Conservation (phyloP, 2,888 invertebrate species). For the Megamerina dolium region DNA sequence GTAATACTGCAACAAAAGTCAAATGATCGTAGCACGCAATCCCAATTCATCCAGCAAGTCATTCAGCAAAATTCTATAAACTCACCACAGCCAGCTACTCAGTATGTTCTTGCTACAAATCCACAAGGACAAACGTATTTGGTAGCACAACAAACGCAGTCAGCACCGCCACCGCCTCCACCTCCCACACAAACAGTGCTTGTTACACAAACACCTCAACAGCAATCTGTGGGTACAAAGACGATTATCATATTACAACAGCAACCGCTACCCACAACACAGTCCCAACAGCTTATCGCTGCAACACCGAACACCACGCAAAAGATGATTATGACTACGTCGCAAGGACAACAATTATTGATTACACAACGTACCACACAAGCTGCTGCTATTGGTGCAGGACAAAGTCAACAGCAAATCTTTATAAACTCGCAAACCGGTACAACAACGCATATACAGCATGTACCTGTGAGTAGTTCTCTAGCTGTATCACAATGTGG, state of each 20-base stretch:
- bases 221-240: conserved; percentile 60
- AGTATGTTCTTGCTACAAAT: conserved; percentile 49
- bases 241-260: conserved; percentile 68
- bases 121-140: conserved; percentile 59
- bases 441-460: conserved; percentile 26
- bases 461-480: conserved; percentile 18
- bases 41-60: conserved; percentile 39
- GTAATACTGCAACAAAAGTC: conserved; percentile 43
- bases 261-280: conserved; percentile 42
- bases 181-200: conserved; percentile 55
- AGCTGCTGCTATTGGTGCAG: conserved; percentile 4
- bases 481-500: background rate
- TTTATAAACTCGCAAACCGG: conserved; percentile 32
- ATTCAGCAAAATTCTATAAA: conserved; percentile 13
- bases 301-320: conserved; percentile 44
- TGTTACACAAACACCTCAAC: conserved; percentile 62
- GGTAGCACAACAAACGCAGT: conserved; percentile 56
- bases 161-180: conserved; percentile 48
- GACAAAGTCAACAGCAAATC: conserved; percentile 19
- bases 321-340: conserved; percentile 59
- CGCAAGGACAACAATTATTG: conserved; percentile 61
- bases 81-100: conserved; percentile 41
- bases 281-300: conserved; percentile 31
- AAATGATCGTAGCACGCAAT: conserved; percentile 41
- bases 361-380: conserved; percentile 53